Evolutionary conservation across 2,797 vertebrate species (phyloP).

Genomic region (Takifugu ocellatus): DNA sequence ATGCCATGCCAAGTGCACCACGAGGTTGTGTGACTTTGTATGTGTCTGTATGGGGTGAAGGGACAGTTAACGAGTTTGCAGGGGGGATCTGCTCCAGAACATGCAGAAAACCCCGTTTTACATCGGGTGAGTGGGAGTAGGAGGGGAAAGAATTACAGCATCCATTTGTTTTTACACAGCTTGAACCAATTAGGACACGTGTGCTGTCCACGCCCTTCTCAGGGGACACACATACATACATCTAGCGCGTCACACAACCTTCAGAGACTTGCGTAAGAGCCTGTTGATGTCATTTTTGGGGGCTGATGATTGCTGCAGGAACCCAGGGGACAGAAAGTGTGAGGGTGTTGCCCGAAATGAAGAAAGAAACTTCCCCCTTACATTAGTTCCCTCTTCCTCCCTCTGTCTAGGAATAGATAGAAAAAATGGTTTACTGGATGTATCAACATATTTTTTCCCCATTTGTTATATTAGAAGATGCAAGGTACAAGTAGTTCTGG

Average conservation of each 20-base stretch:
- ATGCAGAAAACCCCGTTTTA: conserved; percentile 6
- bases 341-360: conserved; percentile 49
- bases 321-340: conserved; percentile 31
- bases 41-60: conserved; percentile 5
- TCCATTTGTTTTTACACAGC: conserved; percentile 57
- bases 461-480: too few relatives aligned
- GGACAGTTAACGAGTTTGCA: conserved; percentile 28
- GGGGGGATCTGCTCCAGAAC: conserved; percentile 30
- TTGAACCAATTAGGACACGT: conserved; percentile 62
- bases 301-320: conserved; percentile 21
- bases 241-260: conserved; percentile 34
- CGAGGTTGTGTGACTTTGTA: conserved; percentile 23
- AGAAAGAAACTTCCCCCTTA: conserved; percentile 22
- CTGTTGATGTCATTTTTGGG: conserved; percentile 56
- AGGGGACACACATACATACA: conserved; percentile 21
- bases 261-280: conserved; percentile 53
- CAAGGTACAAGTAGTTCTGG: too few relatives aligned
- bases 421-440: too few relatives aligned
- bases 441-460: too few relatives aligned
- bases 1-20: conserved; percentile 24
- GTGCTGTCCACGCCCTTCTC: conserved; percentile 57
- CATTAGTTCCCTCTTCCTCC: background rate
- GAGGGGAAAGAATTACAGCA: conserved; percentile 11
- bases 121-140: conserved; percentile 9
- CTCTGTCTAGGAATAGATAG: background rate